Percentiles rank a stretch among this genome's conserved stretches.
phyloP scores from a whole-genome alignment of 1,140 invertebrate species.

The Bombus picipes region DNA sequence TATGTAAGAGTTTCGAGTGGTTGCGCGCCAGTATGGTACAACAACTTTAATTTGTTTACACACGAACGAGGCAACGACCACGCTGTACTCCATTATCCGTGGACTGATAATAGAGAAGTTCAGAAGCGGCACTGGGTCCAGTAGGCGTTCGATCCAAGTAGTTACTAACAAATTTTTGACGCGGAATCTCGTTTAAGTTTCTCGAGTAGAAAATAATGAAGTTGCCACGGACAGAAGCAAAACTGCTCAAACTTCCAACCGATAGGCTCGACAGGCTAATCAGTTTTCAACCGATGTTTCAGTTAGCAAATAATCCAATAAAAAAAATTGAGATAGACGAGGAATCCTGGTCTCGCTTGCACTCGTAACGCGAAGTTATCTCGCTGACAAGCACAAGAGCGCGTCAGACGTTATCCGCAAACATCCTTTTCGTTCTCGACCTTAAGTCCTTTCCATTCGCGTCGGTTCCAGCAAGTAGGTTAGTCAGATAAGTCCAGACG shows the following conservation, averaged over 20 bases:
- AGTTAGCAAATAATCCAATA: neutral
- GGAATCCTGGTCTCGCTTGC: too few species aligned
- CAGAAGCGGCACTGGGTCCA: neutral
- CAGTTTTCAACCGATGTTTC: neutral
- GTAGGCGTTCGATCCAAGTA: neutral
- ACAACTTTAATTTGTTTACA: slow-evolving; percentile 41
- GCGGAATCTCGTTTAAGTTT: neutral
- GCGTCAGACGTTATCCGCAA: slow-evolving; percentile 29
- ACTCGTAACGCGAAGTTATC: neutral
- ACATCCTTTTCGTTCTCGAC: neutral
- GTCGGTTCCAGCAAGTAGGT: neutral
- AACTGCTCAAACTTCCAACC: neutral
- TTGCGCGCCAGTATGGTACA: neutral
- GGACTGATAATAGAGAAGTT: slow-evolving; percentile 42
- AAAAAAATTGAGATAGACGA: neutral
- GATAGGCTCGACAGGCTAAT: neutral
- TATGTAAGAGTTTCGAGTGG: slow-evolving; percentile 22
- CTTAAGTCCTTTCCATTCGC: slow-evolving; percentile 21
- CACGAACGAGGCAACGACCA: neutral
- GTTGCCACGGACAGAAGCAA: neutral
- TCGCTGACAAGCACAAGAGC: neutral
- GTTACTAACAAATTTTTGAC: slow-evolving; percentile 12
- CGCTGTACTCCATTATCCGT: neutral
- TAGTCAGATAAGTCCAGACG: slow-evolving; percentile 21
- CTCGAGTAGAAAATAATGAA: neutral